Conservation (phyloP, 2,113 vertebrate species). For the Coregonus clupeaformis region DNA sequence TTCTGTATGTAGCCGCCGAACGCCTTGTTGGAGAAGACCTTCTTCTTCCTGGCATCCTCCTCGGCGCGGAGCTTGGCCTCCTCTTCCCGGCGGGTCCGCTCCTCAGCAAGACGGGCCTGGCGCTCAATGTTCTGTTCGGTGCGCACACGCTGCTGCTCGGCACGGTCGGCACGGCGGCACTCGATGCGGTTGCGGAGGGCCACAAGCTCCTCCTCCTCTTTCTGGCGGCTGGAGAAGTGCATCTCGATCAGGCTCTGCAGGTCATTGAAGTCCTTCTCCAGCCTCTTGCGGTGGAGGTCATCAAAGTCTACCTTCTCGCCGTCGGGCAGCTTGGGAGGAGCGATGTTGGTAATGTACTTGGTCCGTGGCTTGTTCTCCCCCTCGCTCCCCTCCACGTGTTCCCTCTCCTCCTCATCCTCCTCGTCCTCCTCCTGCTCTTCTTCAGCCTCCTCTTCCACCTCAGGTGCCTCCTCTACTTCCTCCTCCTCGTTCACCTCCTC, state of each 20-base stretch:
- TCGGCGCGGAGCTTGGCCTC: constrained; percentile 83
- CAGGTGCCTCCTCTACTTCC: constrained; percentile 10
- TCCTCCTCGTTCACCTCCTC: too few species aligned
- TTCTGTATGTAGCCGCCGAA: constrained; percentile 77
- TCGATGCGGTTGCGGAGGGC: constrained; percentile 89
- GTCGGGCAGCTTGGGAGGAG: constrained; percentile 92
- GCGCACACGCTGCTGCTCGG: constrained; percentile 89
- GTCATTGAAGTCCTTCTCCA: constrained; percentile 94
- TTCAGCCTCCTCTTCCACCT: constrained; percentile 19
- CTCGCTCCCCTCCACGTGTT: constrained; percentile 17
- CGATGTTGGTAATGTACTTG: constrained; percentile 84
- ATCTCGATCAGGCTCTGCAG: constrained; percentile 89
- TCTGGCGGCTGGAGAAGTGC: constrained; percentile 92
- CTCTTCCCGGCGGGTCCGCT: constrained; percentile 86
- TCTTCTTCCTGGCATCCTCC: constrained; percentile 94
- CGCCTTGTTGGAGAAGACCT: constrained; percentile 85
- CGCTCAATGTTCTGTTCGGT: constrained; percentile 86
- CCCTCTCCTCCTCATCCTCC: constrained; percentile 18
- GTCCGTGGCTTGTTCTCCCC: constrained; percentile 74
- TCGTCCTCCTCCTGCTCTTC: constrained; percentile 7
- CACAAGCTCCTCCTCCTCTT: constrained; percentile 93
- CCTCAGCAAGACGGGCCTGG: constrained; percentile 84
- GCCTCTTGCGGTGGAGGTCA: constrained; percentile 93
- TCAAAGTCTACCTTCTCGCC: constrained; percentile 96
- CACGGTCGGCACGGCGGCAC: constrained; percentile 83